Percentiles rank a stretch among this genome's conserved stretches.
Evolutionary conservation across 2,888 invertebrate genomes (phyloP).

Genomic region (Pecten maximus): DNA sequence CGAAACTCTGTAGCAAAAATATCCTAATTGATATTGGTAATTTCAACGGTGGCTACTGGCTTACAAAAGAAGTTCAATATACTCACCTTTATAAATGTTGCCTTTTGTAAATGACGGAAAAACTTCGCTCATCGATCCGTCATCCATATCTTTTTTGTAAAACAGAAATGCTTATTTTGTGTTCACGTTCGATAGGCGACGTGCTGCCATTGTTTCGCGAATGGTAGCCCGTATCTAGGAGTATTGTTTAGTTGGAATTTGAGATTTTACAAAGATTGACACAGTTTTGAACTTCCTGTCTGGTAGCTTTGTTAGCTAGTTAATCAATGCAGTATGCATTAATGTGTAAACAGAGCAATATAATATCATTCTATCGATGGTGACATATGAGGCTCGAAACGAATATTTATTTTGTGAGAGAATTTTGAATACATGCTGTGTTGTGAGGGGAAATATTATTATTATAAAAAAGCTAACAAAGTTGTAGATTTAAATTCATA

Average conservation of each 20-base stretch:
- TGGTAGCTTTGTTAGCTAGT: not conserved
- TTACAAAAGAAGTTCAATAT: not conserved
- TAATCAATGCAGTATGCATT: too few species aligned
- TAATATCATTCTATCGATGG: too few species aligned
- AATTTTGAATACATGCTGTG: too few species aligned
- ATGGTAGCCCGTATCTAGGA: not conserved
- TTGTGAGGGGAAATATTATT: too few species aligned
- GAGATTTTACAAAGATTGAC: not conserved
- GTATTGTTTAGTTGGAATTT: constrained; percentile 17
- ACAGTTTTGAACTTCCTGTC: not conserved
- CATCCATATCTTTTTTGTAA: not conserved
- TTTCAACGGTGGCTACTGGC: not conserved
- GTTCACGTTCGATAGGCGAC: not conserved
- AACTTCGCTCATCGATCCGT: not conserved
- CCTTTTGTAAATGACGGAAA: not conserved
- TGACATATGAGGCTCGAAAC: too few species aligned
- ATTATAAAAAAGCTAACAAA: not conserved
- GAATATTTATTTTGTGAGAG: too few species aligned
- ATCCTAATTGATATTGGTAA: not conserved
- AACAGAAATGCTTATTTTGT: not conserved
- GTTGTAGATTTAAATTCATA: not conserved
- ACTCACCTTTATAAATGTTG: not conserved
- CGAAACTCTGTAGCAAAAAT: not conserved
- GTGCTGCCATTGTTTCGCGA: not conserved
- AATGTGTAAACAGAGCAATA: too few species aligned